phyloP scores from a whole-genome alignment of 2,888 invertebrate species.

The Cremastobaeus sp. region DNA sequence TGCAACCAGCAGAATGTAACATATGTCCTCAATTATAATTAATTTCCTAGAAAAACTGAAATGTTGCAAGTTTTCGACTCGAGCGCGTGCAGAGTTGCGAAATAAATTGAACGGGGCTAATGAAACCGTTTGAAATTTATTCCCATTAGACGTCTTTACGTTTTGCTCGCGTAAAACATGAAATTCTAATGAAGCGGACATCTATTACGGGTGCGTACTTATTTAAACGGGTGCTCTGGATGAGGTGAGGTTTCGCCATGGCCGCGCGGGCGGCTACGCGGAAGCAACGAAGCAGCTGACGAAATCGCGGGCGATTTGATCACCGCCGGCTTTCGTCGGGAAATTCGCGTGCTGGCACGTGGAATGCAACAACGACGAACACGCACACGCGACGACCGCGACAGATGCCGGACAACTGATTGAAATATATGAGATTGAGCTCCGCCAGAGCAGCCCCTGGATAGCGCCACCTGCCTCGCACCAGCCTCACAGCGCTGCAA shows the following conservation, averaged over 20 bases:
- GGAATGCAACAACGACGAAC: slow-evolving; percentile 5
- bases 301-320: not conserved
- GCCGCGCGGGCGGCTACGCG: no score
- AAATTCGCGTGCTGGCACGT: slow-evolving; percentile 15
- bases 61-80: no score
- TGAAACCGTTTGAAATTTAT: no score
- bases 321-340: slow-evolving; percentile 22
- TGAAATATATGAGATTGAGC: slow-evolving; percentile 22
- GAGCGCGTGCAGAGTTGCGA: no score
- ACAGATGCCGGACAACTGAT: slow-evolving; percentile 38
- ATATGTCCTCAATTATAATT: no score
- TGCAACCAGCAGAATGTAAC: no score
- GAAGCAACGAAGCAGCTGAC: slow-evolving; percentile 7
- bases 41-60: no score
- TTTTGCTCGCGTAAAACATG: no score
- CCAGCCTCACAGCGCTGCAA: slow-evolving; percentile 25
- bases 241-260: slow-evolving; percentile 2
- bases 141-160: no score
- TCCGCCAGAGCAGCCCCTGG: slow-evolving; percentile 25
- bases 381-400: slow-evolving; percentile 30
- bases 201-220: slow-evolving; percentile 25
- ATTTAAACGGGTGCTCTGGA: slow-evolving; percentile 23
- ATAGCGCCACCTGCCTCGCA: slow-evolving; percentile 37
- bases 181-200: slow-evolving; percentile 15
- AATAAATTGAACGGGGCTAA: no score